Conservation (phyloP, 2,113 vertebrate genomes). For the Paratilapia polleni region DNA sequence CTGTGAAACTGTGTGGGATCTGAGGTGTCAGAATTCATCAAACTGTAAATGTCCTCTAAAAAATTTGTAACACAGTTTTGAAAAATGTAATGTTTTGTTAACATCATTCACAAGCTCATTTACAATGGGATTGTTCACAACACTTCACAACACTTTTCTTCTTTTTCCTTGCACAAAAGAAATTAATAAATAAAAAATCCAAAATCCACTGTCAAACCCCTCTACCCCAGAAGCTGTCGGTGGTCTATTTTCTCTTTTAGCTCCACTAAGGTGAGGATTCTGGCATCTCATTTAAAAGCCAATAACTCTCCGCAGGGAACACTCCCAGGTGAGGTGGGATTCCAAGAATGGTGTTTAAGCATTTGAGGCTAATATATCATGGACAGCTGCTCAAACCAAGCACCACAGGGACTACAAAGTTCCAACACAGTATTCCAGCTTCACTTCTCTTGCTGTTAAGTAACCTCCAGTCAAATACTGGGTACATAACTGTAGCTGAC, state of each 20-base stretch:
- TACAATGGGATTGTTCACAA: too few species aligned
- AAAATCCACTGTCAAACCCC: too few species aligned
- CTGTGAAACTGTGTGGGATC: too few species aligned
- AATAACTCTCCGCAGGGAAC: slow-evolving; percentile 7
- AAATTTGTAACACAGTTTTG: too few species aligned
- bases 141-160: too few species aligned
- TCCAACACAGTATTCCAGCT: not conserved
- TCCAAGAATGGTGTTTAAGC: slow-evolving; percentile 30
- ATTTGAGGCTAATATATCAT: slow-evolving; percentile 21
- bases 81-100: too few species aligned
- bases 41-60: too few species aligned
- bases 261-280: slow-evolving; percentile 10
- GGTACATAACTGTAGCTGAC: not conserved
- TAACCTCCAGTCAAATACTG: not conserved
- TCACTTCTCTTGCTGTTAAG: not conserved
- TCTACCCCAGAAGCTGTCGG: too few species aligned
- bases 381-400: slow-evolving; percentile 41
- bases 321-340: slow-evolving; percentile 5
- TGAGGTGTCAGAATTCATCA: too few species aligned
- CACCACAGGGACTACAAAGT: slow-evolving; percentile 6
- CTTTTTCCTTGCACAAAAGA: too few species aligned
- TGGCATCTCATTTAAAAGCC: slow-evolving; percentile 38
- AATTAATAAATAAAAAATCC: too few species aligned
- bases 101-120: too few species aligned
- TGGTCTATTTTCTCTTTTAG: slow-evolving; percentile 4